These are phyloP conservation scores for Ctenomys sociabilis DNA, from an alignment of 2,113 vertebrate species.

Conservation along the genomic window DNA sequence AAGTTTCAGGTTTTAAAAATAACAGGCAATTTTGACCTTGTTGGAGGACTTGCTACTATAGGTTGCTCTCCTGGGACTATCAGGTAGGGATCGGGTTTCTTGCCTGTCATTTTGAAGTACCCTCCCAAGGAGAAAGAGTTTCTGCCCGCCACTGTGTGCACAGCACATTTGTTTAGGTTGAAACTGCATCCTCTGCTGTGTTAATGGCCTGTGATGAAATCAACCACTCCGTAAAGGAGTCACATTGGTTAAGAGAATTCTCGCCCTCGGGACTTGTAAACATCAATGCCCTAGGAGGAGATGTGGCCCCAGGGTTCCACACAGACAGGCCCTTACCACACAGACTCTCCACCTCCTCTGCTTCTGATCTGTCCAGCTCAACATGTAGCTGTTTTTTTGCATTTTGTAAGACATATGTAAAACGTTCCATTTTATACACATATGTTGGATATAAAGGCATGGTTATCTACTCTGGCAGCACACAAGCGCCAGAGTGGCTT, in stretches of 20 bases:
- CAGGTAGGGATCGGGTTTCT: slow-evolving; percentile 9
- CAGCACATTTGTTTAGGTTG: not conserved
- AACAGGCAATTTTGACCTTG: slow-evolving; percentile 40
- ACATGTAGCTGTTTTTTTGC: not conserved
- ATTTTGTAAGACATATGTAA: not conserved
- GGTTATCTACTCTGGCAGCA: not conserved
- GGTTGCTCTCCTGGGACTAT: not conserved
- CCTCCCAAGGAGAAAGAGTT: not conserved
- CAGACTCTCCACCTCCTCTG: not conserved
- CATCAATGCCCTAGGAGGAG: not conserved
- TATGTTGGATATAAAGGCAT: not conserved
- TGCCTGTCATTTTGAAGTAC: not conserved
- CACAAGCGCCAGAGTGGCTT: no score
- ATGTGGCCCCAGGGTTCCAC: no score
- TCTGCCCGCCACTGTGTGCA: not conserved
- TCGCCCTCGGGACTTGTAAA: not conserved
- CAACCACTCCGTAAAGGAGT: not conserved
- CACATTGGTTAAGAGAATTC: not conserved
- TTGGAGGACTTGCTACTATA: slow-evolving; percentile 57
- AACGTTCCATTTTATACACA: not conserved
- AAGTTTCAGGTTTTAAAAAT: slow-evolving; percentile 55
- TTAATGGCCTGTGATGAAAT: not conserved
- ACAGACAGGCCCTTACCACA: not conserved
- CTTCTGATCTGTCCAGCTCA: not conserved
- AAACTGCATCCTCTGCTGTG: not conserved